phyloP scores from a whole-genome alignment of 2,888 invertebrate species.

The Coleophora deauratella region DNA sequence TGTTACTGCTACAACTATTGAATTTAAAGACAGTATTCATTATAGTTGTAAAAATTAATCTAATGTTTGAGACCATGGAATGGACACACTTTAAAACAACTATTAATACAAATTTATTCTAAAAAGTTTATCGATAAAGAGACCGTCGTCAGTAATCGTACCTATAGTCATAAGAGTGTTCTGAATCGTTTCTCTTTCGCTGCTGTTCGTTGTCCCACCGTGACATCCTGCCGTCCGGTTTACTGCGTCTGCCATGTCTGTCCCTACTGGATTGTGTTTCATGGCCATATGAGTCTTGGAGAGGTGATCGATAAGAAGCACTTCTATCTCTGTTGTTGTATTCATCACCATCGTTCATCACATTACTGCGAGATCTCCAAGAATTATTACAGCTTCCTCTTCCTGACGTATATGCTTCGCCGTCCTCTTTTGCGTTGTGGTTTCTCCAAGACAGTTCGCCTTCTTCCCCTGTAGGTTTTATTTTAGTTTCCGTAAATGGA shows the following conservation, averaged over 20 bases:
- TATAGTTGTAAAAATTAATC: too few relatives aligned
- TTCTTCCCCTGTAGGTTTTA: slow-evolving; percentile 25
- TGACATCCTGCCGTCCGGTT: slow-evolving; percentile 5
- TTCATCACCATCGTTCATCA: too few relatives aligned
- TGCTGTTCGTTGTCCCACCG: background rate
- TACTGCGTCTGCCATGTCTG: background rate
- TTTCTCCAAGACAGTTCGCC: slow-evolving; percentile 13
- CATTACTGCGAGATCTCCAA: too few relatives aligned
- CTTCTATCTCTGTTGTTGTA: too few relatives aligned
- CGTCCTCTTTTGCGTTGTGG: too few relatives aligned
- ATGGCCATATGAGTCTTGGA: slow-evolving; percentile 16
- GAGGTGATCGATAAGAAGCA: background rate
- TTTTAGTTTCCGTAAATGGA: slow-evolving; percentile 24
- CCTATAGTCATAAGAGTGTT: slow-evolving; percentile 31
- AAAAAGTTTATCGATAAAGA: background rate
- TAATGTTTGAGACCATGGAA: too few relatives aligned
- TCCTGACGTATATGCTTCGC: too few relatives aligned
- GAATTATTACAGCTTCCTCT: too few relatives aligned
- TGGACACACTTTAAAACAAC: too few relatives aligned
- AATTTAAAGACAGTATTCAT: too few relatives aligned
- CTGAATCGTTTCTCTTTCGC: slow-evolving; percentile 14
- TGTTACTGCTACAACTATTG: too few relatives aligned
- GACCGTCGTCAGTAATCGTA: slow-evolving; percentile 32
- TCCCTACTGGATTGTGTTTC: slow-evolving; percentile 4
- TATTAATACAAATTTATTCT: too few relatives aligned